Conservation (phyloP, 2,113 vertebrate genomes). For the Sorex araneus region DNA sequence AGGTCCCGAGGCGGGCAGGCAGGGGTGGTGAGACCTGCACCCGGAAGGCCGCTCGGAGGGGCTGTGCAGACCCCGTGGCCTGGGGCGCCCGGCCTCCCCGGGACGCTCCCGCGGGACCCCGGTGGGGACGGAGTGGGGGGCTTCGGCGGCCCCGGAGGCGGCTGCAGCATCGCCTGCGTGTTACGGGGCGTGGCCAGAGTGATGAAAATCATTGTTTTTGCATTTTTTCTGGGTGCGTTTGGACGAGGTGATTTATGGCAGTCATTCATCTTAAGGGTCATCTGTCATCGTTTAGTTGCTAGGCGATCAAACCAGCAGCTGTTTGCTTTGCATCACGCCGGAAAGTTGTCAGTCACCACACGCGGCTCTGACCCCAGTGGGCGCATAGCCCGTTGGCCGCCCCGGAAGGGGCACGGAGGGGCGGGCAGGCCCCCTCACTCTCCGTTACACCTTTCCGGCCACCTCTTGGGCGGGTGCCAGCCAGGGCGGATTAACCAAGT, state of each 20-base stretch:
- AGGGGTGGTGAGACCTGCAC: no score
- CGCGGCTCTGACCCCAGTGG: constrained; percentile 92
- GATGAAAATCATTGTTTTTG: constrained; percentile 92
- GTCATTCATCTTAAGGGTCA: constrained; percentile 99
- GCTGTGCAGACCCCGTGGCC: no score
- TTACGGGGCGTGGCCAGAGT: constrained; percentile 92
- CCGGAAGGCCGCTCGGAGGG: no score
- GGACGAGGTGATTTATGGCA: constrained; percentile 97
- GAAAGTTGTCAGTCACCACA: constrained; percentile 94
- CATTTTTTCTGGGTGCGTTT: constrained; percentile 90
- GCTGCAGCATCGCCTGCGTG: constrained; percentile 92
- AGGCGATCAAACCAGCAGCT: constrained; percentile 98
- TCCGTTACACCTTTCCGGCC: not conserved
- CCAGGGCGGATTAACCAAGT: not conserved
- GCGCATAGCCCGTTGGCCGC: constrained; percentile 63
- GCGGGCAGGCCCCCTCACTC: no score
- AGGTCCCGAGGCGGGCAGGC: no score
- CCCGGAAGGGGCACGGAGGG: no score
- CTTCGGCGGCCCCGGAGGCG: constrained; percentile 89
- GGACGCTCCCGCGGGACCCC: constrained; percentile 15
- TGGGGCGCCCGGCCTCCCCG: no score
- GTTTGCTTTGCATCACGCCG: constrained; percentile 95
- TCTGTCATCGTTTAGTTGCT: constrained; percentile 98
- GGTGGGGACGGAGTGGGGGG: constrained; percentile 85
- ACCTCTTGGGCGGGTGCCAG: fast-evolving